Conservation (phyloP, 2,888 invertebrate species). For the Rambutsinella grinnellia region DNA sequence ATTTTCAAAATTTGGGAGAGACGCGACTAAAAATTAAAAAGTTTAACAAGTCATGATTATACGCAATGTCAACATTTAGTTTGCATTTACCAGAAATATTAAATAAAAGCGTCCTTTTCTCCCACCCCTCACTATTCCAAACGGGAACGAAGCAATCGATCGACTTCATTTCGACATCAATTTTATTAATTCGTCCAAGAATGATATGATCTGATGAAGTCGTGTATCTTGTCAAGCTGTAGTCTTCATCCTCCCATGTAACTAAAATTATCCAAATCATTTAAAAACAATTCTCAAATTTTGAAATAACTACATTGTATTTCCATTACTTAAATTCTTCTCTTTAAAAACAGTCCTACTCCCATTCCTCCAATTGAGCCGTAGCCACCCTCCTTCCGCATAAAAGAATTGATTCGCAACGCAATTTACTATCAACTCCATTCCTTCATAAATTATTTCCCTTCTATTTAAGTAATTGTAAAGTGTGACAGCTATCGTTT, state of each 20-base stretch:
- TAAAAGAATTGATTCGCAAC: not conserved
- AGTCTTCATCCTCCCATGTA: not conserved
- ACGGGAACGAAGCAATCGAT: conserved; percentile 22
- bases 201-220: too few relatives aligned
- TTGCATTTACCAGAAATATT: too few relatives aligned
- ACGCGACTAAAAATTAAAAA: not conserved
- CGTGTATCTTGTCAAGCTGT: not conserved
- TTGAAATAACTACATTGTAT: too few relatives aligned
- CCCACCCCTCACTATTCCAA: conserved; percentile 8
- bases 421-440: not conserved
- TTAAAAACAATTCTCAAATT: too few relatives aligned
- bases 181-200: not conserved
- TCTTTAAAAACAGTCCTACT: conserved; percentile 1
- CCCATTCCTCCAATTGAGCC: conserved; percentile 29
- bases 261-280: not conserved
- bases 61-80: not conserved
- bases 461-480: not conserved
- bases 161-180: conserved; percentile 12
- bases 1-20: not conserved
- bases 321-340: too few relatives aligned
- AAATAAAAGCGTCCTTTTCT: too few relatives aligned
- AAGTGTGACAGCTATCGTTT: too few relatives aligned
- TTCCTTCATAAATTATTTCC: not conserved
- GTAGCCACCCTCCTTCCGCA: conserved; percentile 1
- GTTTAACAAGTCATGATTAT: not conserved